Conservation (phyloP, 2,113 vertebrate species). For the Rynchops niger region DNA sequence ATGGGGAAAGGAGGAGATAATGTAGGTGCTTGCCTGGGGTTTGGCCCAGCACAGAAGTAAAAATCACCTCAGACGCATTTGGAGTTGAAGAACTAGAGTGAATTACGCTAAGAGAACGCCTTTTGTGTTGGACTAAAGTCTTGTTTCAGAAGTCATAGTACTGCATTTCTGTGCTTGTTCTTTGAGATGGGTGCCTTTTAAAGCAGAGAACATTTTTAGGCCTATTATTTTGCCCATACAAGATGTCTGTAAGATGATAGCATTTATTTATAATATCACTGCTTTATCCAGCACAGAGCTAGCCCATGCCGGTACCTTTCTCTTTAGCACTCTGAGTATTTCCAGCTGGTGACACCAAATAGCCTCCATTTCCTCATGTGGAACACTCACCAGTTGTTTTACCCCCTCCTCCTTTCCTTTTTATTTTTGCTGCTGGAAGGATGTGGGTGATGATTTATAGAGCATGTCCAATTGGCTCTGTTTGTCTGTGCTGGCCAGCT, state of each 20-base stretch:
- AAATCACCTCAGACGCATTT: neutral
- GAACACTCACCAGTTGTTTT: conserved; percentile 72
- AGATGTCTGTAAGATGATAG: neutral
- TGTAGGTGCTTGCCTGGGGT: neutral
- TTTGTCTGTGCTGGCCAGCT: conserved; percentile 69
- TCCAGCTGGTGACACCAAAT: conserved; percentile 84
- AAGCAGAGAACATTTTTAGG: neutral
- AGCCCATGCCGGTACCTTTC: conserved; percentile 63
- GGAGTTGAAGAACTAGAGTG: neutral
- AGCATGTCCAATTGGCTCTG: conserved; percentile 73
- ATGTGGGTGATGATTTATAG: conserved; percentile 80
- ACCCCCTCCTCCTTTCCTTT: conserved; percentile 20
- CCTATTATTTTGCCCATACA: neutral
- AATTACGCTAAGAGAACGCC: neutral
- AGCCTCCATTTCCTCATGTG: conserved; percentile 70
- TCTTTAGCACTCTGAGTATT: conserved; percentile 78
- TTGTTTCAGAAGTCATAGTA: neutral
- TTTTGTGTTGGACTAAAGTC: neutral
- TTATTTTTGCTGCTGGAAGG: conserved; percentile 74
- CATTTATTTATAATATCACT: conserved; percentile 7
- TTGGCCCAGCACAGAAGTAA: neutral
- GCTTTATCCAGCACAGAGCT: neutral
- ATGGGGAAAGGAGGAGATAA: neutral
- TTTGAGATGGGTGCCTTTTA: neutral
- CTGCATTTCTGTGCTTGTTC: neutral